Conservation (phyloP, 2,888 invertebrate genomes). For the Drosophila austrosaltans region DNA sequence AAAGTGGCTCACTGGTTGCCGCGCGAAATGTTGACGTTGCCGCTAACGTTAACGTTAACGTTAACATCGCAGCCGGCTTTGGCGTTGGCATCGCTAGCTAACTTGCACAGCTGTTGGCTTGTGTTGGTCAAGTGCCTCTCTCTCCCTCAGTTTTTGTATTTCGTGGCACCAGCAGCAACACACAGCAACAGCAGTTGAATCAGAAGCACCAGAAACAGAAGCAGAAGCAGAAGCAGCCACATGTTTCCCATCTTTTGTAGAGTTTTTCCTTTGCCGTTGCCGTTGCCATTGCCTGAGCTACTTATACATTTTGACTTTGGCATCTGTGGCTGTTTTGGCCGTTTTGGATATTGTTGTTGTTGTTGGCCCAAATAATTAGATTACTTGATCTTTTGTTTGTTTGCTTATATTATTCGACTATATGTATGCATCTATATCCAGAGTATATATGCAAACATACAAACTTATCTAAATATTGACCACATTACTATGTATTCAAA, state of each 20-base stretch:
- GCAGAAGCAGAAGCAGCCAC: slow-evolving; percentile 44
- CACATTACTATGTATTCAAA: neutral
- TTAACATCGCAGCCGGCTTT: slow-evolving; percentile 10
- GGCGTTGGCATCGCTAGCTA: slow-evolving; percentile 15
- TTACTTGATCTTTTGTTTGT: slow-evolving; percentile 30
- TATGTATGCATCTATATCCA: neutral
- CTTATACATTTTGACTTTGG: slow-evolving; percentile 64
- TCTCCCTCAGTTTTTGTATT: neutral
- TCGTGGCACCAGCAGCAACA: slow-evolving; percentile 9
- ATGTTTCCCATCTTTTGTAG: slow-evolving; percentile 60
- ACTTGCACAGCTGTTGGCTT: slow-evolving; percentile 46
- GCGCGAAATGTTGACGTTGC: slow-evolving; percentile 55
- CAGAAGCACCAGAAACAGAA: neutral
- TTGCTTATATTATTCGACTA: slow-evolving; percentile 9
- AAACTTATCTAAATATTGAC: neutral
- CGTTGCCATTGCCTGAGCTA: slow-evolving; percentile 21
- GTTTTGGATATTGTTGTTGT: slow-evolving; percentile 43
- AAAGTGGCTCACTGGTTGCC: slow-evolving; percentile 43
- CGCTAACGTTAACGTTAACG: slow-evolving; percentile 7
- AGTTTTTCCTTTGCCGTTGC: slow-evolving; percentile 35
- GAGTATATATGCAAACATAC: neutral
- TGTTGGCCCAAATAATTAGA: slow-evolving; percentile 10
- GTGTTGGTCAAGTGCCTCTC: slow-evolving; percentile 45
- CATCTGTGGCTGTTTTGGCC: slow-evolving; percentile 51
- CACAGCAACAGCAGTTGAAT: neutral